Evolutionary conservation across 2,888 invertebrate species (phyloP).

Genomic region (Drosophila melanosoma): DNA sequence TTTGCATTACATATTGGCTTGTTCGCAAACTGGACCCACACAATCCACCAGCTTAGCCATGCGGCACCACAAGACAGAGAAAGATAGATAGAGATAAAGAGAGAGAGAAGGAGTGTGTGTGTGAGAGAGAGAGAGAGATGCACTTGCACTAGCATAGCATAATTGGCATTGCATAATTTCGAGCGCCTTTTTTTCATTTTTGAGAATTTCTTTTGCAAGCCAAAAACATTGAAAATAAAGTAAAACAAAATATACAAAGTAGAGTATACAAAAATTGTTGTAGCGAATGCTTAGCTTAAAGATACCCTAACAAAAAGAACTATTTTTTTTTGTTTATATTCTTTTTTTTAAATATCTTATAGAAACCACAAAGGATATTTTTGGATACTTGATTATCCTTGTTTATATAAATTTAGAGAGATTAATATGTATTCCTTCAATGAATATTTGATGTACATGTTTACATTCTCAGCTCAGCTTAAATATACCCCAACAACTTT

Average conservation of each 20-base stretch:
- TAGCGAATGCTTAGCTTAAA: background rate
- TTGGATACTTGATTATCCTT: too few species aligned
- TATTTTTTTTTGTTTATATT: too few species aligned
- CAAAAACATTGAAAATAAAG: background rate
- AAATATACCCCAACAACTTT: too few species aligned
- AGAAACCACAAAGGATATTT: too few species aligned
- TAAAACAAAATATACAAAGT: background rate
- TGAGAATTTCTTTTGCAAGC: slow-evolving; percentile 65
- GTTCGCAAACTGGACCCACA: slow-evolving; percentile 4
- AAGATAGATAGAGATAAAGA: background rate
- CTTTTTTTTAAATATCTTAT: background rate
- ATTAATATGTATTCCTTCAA: background rate
- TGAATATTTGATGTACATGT: background rate
- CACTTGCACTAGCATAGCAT: slow-evolving; percentile 53
- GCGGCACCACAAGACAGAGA: background rate
- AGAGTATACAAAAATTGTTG: background rate
- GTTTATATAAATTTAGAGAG: background rate
- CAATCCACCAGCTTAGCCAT: background rate
- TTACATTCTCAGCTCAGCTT: too few species aligned
- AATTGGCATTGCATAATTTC: slow-evolving; percentile 77
- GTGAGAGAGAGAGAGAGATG: background rate
- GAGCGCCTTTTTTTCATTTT: slow-evolving; percentile 41
- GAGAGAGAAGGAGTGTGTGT: too few species aligned
- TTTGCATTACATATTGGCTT: slow-evolving; percentile 25
- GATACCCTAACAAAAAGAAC: slow-evolving; percentile 20